phyloP scores from a whole-genome alignment of 2,113 vertebrate genomes.

The Scomber japonicus region DNA sequence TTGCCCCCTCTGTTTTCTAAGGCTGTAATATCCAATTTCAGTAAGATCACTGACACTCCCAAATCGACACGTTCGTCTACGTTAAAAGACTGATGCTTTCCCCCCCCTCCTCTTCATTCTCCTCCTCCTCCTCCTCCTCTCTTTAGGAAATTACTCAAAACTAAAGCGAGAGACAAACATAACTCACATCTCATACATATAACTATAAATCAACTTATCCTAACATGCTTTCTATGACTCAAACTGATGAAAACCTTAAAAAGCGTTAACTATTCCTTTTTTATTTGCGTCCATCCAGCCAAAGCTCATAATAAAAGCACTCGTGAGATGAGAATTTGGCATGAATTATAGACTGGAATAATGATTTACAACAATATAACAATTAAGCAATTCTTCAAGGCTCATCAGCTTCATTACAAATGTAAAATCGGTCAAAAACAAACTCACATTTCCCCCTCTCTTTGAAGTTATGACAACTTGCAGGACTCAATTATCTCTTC shows the following conservation, averaged over 20 bases:
- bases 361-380: not conserved
- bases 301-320: not conserved
- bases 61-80: constrained; percentile 65
- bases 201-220: too few species aligned
- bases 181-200: too few species aligned
- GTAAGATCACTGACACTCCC: constrained; percentile 61
- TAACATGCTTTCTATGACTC: not conserved
- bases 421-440: constrained; percentile 28
- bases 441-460: constrained; percentile 29
- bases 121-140: too few species aligned
- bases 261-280: not conserved
- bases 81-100: constrained; percentile 20
- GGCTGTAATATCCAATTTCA: constrained; percentile 76
- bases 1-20: constrained; percentile 57
- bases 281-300: not conserved
- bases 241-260: not conserved
- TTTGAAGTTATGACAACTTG: constrained; percentile 29
- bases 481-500: not conserved
- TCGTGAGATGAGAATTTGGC: not conserved
- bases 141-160: not conserved
- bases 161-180: too few species aligned
- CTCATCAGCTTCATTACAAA: constrained; percentile 2
- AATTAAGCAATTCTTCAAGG: not conserved
- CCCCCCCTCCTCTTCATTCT: not conserved
- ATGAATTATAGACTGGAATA: not conserved